Evolutionary conservation across 2,888 invertebrate genomes (phyloP).

Genomic region (Leistus spinibarbis): DNA sequence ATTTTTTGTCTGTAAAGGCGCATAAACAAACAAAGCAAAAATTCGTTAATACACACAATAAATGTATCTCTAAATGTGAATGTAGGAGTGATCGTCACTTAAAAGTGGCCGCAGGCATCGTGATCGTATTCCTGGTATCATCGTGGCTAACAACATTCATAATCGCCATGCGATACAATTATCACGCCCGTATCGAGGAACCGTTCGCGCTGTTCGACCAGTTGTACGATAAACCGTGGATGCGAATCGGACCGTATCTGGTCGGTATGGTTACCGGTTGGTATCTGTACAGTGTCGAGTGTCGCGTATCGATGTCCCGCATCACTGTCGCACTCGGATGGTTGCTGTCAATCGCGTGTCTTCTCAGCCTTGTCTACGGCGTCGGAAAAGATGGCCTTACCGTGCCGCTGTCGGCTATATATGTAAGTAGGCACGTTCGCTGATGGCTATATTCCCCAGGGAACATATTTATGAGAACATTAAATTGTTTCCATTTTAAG

Average conservation of each 20-base stretch:
- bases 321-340: constrained; percentile 65
- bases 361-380: constrained; percentile 70
- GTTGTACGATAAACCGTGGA: constrained; percentile 85
- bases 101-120: constrained; percentile 65
- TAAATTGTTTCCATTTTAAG: no score
- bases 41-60: no score
- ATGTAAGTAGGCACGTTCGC: constrained; percentile 65
- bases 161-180: constrained; percentile 75
- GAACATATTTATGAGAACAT: no score
- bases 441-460: no score
- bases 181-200: constrained; percentile 75
- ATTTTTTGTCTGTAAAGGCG: background rate
- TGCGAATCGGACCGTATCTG: constrained; percentile 79
- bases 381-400: constrained; percentile 70
- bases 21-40: no score
- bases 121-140: constrained; percentile 67
- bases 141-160: constrained; percentile 80
- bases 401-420: constrained; percentile 71
- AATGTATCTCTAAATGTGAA: no score
- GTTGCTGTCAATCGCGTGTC: constrained; percentile 62
- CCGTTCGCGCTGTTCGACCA: constrained; percentile 84
- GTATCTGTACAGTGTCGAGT: constrained; percentile 66
- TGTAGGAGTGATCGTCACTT: constrained; percentile 62
- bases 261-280: constrained; percentile 80
- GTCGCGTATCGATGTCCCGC: constrained; percentile 65